Evolutionary conservation across 2,888 invertebrate genomes (phyloP).

Genomic region (Drosophila anomelani): DNA sequence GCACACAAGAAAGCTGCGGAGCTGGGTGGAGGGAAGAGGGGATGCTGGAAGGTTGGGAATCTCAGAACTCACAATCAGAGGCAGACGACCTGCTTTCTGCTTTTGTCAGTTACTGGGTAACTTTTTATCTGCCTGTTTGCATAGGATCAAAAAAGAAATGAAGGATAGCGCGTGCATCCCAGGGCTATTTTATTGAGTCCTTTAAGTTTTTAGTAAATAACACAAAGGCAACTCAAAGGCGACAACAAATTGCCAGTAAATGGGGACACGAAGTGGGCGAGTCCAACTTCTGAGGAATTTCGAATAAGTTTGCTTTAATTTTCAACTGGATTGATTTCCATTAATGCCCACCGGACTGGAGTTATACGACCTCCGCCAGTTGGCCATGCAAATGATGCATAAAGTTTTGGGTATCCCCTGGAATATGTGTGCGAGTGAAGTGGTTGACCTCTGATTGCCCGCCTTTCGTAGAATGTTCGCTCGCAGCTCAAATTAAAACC

Average conservation of each 20-base stretch:
- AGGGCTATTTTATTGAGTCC: slow-evolving; percentile 73
- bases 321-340: slow-evolving; percentile 65
- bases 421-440: slow-evolving; percentile 27
- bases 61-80: slow-evolving; percentile 24
- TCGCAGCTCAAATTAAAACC: slow-evolving; percentile 29
- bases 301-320: slow-evolving; percentile 47
- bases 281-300: slow-evolving; percentile 46
- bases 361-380: slow-evolving; percentile 53
- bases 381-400: slow-evolving; percentile 68
- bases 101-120: slow-evolving; percentile 55
- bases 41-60: slow-evolving; percentile 4
- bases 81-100: slow-evolving; percentile 43
- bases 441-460: slow-evolving; percentile 45
- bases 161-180: slow-evolving; percentile 61
- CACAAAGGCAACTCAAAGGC: slow-evolving; percentile 57
- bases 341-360: slow-evolving; percentile 45
- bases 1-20: slow-evolving; percentile 24
- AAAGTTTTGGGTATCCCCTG: slow-evolving; percentile 43
- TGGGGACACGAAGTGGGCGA: slow-evolving; percentile 42
- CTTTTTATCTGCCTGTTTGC: slow-evolving; percentile 58
- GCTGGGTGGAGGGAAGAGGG: neutral
- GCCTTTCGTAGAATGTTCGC: slow-evolving; percentile 9
- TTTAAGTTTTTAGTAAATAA: slow-evolving; percentile 78
- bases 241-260: slow-evolving; percentile 70
- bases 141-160: slow-evolving; percentile 66